Evolutionary conservation across 1,140 invertebrate species (phyloP), one percentile per base, ranked within the genome.

Genomic region (Drosophila eugracilis): DNA sequence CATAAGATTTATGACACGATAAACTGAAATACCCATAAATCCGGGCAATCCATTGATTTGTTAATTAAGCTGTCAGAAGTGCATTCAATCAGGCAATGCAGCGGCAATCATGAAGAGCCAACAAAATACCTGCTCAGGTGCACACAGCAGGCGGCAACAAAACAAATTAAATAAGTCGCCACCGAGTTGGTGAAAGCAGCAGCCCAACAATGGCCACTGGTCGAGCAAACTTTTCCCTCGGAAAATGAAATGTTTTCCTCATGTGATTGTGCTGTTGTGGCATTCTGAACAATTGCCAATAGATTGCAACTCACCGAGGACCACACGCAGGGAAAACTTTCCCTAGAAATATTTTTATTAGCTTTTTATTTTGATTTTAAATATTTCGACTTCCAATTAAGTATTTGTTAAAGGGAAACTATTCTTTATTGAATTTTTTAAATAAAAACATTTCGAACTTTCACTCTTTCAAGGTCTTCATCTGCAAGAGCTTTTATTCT

Each of bases 81-180:
- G 60, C 45, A 67, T 32, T 52, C 36, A 66, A 52, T 42, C 44
- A 66, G 45, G 19, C n/a, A 14, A 28, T n/a, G 7, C 5, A n/a
- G n/a, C 45, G n/a, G 37, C 65, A 44, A 67, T 69, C 63, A 28
- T 14, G 21, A 24, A 24, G 21, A 67, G 37, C 45, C 62, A 59
- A 34, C 57, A 62, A 47, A 62, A 21, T n/a, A n/a, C 12, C 14
- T 7, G 54, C 15, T 34, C 60, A 63, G 65, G 47, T 67, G 65
- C 65, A 53, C n/a, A 7, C 28, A 24, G 37, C 15, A 67, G 42
- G 60, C 28, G 60, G 36, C 63, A 53, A 30, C 65, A 21, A 52
- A 67, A 67, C 63, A 69, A 69, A 69, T 69, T 69, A 67, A 69
- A 67, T 69, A 69, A 69, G 65, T 53, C 63, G 65, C 30, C 60